Evolutionary conservation across 1,140 invertebrate species (phyloP).

Genomic region (Drosophila santomea): DNA sequence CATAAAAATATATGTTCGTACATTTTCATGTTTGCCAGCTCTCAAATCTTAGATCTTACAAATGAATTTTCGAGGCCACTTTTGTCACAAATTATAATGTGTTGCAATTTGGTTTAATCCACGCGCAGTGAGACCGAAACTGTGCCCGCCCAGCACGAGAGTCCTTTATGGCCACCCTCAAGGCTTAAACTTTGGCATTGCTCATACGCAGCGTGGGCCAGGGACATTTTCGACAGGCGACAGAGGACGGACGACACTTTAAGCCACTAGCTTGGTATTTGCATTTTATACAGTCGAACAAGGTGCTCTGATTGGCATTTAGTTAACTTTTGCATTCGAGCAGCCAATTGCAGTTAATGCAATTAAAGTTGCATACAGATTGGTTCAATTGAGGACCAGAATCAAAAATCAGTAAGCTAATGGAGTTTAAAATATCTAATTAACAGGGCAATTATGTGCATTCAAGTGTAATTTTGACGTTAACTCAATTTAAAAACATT

Average conservation of each 20-base stretch:
- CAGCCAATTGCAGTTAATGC: background rate
- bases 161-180: slow-evolving; percentile 18
- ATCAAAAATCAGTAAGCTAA: background rate
- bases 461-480: background rate
- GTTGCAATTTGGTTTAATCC: slow-evolving; percentile 64
- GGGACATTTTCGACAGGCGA: background rate
- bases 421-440: background rate
- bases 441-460: background rate
- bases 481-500: background rate
- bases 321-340: background rate
- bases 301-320: slow-evolving; percentile 40
- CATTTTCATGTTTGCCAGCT: slow-evolving; percentile 33
- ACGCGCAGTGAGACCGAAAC: slow-evolving; percentile 32
- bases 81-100: slow-evolving; percentile 64
- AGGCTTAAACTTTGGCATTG: slow-evolving; percentile 35
- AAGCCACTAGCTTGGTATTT: slow-evolving; percentile 27
- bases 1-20: slow-evolving; percentile 17
- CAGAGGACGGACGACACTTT: background rate
- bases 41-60: slow-evolving; percentile 28
- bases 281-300: slow-evolving; percentile 10
- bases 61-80: slow-evolving; percentile 52
- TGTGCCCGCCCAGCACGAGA: slow-evolving; percentile 9
- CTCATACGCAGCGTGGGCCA: slow-evolving; percentile 46
- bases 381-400: background rate
- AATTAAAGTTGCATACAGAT: background rate